Base-by-base conservation (phyloP, 1,140 invertebrate species). In the Drosophila arizonae region DNA sequence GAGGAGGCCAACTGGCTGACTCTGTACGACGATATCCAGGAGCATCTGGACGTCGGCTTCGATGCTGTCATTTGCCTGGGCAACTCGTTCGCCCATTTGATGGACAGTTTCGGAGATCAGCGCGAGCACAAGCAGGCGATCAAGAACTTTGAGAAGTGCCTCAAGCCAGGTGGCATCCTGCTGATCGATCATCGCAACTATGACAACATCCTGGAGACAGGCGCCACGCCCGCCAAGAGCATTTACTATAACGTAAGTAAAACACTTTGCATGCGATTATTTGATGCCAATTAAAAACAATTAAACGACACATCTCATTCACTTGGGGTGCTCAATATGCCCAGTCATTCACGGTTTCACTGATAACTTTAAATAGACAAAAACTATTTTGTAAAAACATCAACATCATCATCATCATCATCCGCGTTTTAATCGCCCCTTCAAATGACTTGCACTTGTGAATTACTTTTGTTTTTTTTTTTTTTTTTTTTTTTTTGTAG, bases 121-220 rank as follows among this genome's bases (percentile, higher is more conserved):
- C 92, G 94, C 10, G 95, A 96, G 69, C 96, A 97, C 92, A 96
- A 94, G 93, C 95, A 93, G 92, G 93, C 96, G 1, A 92, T 97
- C 26, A 88, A 85, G 6, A 97, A 98, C 90, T 97, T 98, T 84
- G 94, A 95, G 63, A 94, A 94, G 71, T 96, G 96, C 81, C 93
- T 97, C 0, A 97, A 96, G 91, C 96, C 96, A 0, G 96, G 96
- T n/a, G 96, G 97, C 0, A 92, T 97, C 24, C 91, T 97, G 17
- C 87, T 97, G 17, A 97, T 97, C 61, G 96, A 98, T 91, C 97
- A 97, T 82, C 94, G 96, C 78, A 98, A 98, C 91, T 97, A 97
- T 74, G 96, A 97, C 85, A 93, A 95, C 48, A 96, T 97, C 64
- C 94, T 97, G 36, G 93, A 94, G 48, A 94, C 93, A 17, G 96